Evolutionary conservation across 2,888 invertebrate genomes (phyloP), one percentile per base, ranked within the genome.

Genomic region (Eucriotettix oculatus): DNA sequence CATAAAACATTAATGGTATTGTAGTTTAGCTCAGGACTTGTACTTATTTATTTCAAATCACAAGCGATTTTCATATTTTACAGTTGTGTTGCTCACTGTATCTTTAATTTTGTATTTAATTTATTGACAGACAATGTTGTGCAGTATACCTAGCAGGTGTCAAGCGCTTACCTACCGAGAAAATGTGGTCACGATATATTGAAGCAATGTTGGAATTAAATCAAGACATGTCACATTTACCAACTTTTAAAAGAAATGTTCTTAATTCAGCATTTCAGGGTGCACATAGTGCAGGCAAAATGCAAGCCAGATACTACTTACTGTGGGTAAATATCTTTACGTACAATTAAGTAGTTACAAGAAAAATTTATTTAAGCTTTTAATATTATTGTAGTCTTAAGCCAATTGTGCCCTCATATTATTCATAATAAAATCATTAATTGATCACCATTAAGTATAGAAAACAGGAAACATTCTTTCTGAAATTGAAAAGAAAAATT

Each of bases 121-220:
- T 14, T 14, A 14, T n/a, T 58, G 56, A n/a, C 42, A 71, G 74
- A 58, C 68, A 73, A 7, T 78, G 79, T 61, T 73, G 74, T 58
- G 71, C 72, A 52, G 74, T 78, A 29, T 81, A 80, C 67, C 74
- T 76, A 65, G 70, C 73, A 7, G 79, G 76, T 10, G 73, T 79
- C 1, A 72, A 74, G 59, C 73, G 72, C 63, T 67, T 78, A 1
- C 74, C 76, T 65, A 76, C 77, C 1, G 72, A 73, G 65, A 71
- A 73, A 66, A 80, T 81, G 76, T 81, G 79, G 79, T 73, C 74
- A 0, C 66, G 75, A 2, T 83, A 80, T 64, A 71, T 83, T 58
- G 78, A 82, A 62, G 78, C 77, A 40, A 73, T 83, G 69, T 65
- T 80, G 41, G 76, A 80, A 64, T 70, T 81, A 0, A 78, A 78